Base-by-base conservation (phyloP, 2,888 invertebrate species). In the Lepeophtheirus nordmannii region DNA sequence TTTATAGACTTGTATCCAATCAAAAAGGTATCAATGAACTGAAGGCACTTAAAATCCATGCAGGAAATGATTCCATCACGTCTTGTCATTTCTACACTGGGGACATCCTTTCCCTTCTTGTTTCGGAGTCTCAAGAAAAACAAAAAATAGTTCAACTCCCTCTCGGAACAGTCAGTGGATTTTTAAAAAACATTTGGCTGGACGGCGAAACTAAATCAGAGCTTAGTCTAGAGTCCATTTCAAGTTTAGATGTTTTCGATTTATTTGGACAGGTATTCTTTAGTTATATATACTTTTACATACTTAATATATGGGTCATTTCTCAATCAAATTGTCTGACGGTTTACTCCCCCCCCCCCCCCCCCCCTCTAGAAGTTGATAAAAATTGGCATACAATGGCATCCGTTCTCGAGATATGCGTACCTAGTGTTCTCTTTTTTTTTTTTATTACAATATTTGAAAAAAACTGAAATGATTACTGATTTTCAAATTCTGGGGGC, bases 11-110 rank as follows among this genome's bases (percentile, higher is more conserved):
- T 17, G 53, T 53, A 5, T 38, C 60, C n/a, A 38, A 30, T 14
- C 53, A 46, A n/a, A 62, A 61, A 30, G 30, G 22, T 23, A 46
- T 46, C 17, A 17, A n/a, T 60, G 37, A 30, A 38, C 17, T 66
- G 41, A 22, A 40, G 57, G 59, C 61, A n/a, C 41, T 66, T 66
- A n/a, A 57, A 57, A 46, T 61, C 10, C 30, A 58, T n/a, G 14
- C 39, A 1, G 23, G 14, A 41, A 22, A 30, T 1, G 63, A 68
- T 67, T 71, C 76, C 67, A 77, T 86, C 58, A 74, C 83, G 37
- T 87, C 89, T 74, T 73, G 86, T 37, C 84, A 88, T 73, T 87
- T 88, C 75, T 89, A 89, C 75, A 85, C 84, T 0, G 73, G 80
- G 58, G 83, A 83, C 68, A 82, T 82, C 65, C 73, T 89, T 22